Percentiles rank a stretch among this genome's conserved stretches.
Evolutionary conservation across 2,797 vertebrate genomes (phyloP).

Genomic region (Sebastes matsubarae): DNA sequence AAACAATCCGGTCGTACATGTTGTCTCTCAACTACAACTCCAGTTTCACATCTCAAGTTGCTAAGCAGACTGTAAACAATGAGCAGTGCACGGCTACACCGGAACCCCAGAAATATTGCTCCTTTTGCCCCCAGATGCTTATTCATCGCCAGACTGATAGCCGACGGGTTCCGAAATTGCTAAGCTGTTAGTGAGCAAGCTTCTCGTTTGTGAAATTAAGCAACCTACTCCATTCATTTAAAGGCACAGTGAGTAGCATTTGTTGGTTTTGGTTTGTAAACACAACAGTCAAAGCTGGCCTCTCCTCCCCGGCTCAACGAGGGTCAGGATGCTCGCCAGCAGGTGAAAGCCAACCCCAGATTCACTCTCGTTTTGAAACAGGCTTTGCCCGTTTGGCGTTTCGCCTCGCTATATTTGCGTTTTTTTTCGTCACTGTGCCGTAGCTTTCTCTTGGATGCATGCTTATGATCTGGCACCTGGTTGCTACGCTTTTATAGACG

Average conservation of each 20-base stretch:
- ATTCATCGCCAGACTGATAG: too few species aligned
- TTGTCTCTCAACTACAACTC: background rate
- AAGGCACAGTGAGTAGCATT: background rate
- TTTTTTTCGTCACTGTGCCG: too few species aligned
- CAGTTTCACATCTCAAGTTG: background rate
- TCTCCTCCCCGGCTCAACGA: too few species aligned
- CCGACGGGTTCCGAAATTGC: fast-evolving
- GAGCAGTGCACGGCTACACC: too few species aligned
- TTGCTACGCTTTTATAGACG: background rate
- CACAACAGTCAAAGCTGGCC: too few species aligned
- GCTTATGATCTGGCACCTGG: background rate
- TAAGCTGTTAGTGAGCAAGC: background rate
- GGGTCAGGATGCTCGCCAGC: too few species aligned
- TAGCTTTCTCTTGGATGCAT: background rate
- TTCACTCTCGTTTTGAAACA: too few species aligned
- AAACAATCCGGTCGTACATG: background rate
- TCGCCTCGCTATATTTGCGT: fast-evolving
- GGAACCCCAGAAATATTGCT: too few species aligned
- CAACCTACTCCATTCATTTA: background rate
- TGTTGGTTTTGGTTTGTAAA: background rate
- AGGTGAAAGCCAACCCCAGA: too few species aligned
- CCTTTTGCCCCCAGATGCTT: too few species aligned
- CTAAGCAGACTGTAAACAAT: background rate
- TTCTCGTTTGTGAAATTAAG: background rate
- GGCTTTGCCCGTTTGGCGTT: too few species aligned